These are phyloP conservation scores for Ceratoteleas bidentatus DNA, from an alignment of 1,140 invertebrate genomes.

Conservation along the genomic window DNA sequence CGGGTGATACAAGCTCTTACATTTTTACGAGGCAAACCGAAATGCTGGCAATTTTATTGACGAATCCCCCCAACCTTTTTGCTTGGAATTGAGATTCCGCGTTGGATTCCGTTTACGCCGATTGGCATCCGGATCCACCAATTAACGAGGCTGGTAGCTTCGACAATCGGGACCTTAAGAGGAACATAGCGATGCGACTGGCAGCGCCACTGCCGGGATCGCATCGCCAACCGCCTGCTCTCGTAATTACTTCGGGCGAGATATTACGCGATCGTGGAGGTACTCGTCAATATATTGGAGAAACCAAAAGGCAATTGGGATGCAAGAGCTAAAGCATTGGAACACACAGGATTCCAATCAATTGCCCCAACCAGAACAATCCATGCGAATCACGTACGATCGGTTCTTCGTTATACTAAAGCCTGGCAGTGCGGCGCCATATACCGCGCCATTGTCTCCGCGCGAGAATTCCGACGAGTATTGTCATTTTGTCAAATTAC, in stretches of 20 bases:
- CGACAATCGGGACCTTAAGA: constrained; percentile 64
- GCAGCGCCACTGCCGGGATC: constrained; percentile 49
- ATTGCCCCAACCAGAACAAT: constrained; percentile 67
- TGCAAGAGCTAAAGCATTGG: constrained; percentile 66
- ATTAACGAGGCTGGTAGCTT: constrained; percentile 65
- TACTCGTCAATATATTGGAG: constrained; percentile 68
- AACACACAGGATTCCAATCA: constrained; percentile 70
- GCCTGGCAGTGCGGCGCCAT: constrained; percentile 45
- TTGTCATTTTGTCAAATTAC: constrained; percentile 67
- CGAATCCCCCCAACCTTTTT: constrained; percentile 43
- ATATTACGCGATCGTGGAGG: constrained; percentile 69
- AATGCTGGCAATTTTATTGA: constrained; percentile 23
- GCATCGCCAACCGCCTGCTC: constrained; percentile 58
- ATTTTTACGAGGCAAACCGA: too few relatives aligned
- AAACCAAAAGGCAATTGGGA: constrained; percentile 68
- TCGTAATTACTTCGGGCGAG: constrained; percentile 70
- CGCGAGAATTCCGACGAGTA: constrained; percentile 62
- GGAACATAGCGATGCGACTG: constrained; percentile 67
- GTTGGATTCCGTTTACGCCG: constrained; percentile 61
- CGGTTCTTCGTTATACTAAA: constrained; percentile 66
- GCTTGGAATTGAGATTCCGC: constrained; percentile 50
- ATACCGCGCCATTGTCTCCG: constrained; percentile 56
- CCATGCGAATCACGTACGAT: constrained; percentile 70
- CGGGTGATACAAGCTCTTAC: constrained; percentile 6
- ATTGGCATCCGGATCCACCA: constrained; percentile 67